Percentiles rank a stretch among this genome's conserved stretches.
Conservation (phyloP, 2,113 vertebrate species). For the Albula goreensis region DNA sequence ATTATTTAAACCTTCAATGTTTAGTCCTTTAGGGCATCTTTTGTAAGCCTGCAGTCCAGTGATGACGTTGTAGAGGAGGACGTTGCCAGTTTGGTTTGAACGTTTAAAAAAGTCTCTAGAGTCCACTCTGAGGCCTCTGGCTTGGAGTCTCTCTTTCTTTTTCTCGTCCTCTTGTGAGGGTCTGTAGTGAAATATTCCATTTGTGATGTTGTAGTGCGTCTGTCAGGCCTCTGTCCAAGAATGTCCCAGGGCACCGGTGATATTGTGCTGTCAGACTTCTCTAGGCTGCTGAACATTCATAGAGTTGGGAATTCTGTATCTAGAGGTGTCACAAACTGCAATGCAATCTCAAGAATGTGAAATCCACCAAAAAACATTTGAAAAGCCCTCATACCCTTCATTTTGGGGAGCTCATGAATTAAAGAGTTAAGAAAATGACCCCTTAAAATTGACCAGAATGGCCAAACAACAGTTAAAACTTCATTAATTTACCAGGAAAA, state of each 20-base stretch:
- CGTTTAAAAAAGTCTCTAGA: background rate
- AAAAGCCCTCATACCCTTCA: no score
- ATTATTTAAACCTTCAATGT: constrained; percentile 53
- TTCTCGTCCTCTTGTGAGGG: constrained; percentile 41
- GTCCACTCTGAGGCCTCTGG: background rate
- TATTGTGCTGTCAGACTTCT: constrained; percentile 21
- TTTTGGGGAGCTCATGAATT: no score
- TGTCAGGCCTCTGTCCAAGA: constrained; percentile 40
- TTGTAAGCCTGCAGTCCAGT: constrained; percentile 36
- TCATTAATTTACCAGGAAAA: no score
- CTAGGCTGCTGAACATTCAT: constrained; percentile 32
- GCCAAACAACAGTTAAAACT: no score
- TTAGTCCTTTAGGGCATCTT: constrained; percentile 40
- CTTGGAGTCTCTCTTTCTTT: background rate
- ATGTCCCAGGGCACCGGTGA: constrained; percentile 34
- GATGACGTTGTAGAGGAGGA: background rate
- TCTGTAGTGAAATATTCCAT: constrained; percentile 23
- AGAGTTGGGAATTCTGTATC: background rate
- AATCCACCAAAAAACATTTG: no score
- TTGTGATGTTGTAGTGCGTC: constrained; percentile 7
- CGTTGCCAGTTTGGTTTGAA: background rate
- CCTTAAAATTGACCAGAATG: no score
- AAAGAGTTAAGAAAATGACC: no score
- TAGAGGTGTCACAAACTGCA: background rate
- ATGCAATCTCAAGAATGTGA: no score